Conservation (phyloP, 2,797 vertebrate genomes). For the Leucoraja ocellata region DNA sequence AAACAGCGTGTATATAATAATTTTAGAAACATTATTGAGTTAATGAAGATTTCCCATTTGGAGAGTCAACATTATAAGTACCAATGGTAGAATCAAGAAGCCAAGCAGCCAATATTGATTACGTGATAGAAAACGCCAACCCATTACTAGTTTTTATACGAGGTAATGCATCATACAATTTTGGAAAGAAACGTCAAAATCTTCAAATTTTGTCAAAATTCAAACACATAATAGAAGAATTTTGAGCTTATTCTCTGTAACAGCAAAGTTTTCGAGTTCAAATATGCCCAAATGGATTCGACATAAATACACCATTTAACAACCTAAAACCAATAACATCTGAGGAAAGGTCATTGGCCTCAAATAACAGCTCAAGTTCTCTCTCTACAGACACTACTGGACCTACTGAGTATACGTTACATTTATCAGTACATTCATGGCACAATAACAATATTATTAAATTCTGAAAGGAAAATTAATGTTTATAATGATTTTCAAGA, state of each 20-base stretch:
- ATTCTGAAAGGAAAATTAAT: no score
- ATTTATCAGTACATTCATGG: no score
- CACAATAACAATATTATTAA: no score
- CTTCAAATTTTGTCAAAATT: not conserved
- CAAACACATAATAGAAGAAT: not conserved
- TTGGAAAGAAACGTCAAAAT: not conserved
- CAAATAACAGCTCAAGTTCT: no score
- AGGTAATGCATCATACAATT: not conserved
- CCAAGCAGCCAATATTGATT: not conserved
- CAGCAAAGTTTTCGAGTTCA: not conserved
- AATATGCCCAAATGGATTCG: no score
- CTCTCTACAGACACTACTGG: no score
- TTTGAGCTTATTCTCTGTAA: not conserved
- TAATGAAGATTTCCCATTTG: not conserved
- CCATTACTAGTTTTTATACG: not conserved
- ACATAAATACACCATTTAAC: not conserved
- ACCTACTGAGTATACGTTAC: no score
- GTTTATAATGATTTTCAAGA: no score
- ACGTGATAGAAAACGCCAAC: not conserved
- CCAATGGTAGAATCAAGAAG: not conserved
- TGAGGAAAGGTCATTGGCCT: no score
- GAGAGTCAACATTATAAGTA: not conserved
- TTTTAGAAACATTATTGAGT: not conserved
- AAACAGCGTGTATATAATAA: not conserved
- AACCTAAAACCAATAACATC: not conserved